phyloP scores from a whole-genome alignment of 2,113 vertebrate genomes.

The Sceloporus undulatus region DNA sequence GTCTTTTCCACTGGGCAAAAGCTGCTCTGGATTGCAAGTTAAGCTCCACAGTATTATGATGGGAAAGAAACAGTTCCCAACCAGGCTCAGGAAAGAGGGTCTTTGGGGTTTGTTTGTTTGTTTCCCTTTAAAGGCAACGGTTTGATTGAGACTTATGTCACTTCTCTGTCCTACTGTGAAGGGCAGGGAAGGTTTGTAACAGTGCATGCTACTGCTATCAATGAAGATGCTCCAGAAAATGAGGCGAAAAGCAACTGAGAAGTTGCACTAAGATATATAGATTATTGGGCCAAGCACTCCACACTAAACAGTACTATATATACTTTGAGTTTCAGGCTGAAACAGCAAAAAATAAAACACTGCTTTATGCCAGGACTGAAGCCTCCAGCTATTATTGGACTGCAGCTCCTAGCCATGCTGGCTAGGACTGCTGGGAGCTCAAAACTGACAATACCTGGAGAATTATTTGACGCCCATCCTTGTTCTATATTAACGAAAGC shows the following conservation, averaged over 20 bases:
- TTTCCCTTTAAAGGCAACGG: background rate
- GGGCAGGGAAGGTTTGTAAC: background rate
- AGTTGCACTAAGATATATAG: no score
- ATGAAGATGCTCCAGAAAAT: background rate
- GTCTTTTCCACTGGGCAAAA: constrained; percentile 60
- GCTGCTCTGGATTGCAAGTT: constrained; percentile 42
- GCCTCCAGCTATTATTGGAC: no score
- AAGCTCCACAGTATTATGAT: constrained; percentile 57
- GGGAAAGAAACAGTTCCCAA: background rate
- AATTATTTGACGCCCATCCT: no score
- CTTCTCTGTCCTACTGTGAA: background rate
- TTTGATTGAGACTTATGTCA: background rate
- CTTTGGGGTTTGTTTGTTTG: no score
- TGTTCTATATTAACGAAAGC: no score
- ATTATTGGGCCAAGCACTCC: background rate
- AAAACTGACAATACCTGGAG: no score
- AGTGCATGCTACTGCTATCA: background rate
- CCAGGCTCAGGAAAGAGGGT: background rate
- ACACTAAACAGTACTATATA: background rate
- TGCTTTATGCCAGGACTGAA: background rate
- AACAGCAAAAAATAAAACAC: background rate
- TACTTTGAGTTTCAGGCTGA: no score
- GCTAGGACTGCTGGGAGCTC: no score
- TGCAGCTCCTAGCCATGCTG: no score
- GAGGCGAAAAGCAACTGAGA: background rate